phyloP scores from a whole-genome alignment of 2,113 vertebrate genomes.

The Hydrochoerus hydrochaeris region DNA sequence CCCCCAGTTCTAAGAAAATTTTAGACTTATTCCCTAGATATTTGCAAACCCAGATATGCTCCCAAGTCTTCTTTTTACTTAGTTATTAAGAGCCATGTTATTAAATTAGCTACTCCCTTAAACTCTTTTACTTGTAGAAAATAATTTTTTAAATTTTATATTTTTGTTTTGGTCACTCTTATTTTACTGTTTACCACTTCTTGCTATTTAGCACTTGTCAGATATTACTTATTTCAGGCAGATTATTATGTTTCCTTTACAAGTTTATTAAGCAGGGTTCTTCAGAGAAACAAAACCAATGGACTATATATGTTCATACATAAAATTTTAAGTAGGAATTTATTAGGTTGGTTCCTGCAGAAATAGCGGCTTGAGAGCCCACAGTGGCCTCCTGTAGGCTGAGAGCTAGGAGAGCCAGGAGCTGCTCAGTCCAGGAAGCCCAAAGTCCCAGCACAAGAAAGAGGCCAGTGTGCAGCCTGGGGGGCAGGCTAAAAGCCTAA shows the following conservation, averaged over 20 bases:
- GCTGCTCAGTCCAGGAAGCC: background rate
- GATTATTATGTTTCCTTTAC: background rate
- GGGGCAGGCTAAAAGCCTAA: background rate
- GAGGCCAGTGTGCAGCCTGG: background rate
- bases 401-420: background rate
- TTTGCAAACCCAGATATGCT: background rate
- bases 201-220: background rate
- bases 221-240: background rate
- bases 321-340: background rate
- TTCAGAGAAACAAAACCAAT: background rate
- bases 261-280: background rate
- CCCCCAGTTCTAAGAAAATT: background rate
- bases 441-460: background rate
- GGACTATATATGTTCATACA: background rate
- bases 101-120: background rate
- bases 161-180: background rate
- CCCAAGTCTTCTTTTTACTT: slow-evolving; percentile 7
- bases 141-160: background rate
- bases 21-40: background rate
- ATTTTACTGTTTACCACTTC: background rate
- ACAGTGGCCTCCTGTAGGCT: background rate
- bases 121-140: slow-evolving; percentile 16
- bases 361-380: background rate
- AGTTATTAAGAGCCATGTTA: background rate
- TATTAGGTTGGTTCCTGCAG: background rate